Percentiles rank a stretch among this genome's conserved stretches.
Conservation (phyloP, 2,888 invertebrate species). For the Embidobia sp. region DNA sequence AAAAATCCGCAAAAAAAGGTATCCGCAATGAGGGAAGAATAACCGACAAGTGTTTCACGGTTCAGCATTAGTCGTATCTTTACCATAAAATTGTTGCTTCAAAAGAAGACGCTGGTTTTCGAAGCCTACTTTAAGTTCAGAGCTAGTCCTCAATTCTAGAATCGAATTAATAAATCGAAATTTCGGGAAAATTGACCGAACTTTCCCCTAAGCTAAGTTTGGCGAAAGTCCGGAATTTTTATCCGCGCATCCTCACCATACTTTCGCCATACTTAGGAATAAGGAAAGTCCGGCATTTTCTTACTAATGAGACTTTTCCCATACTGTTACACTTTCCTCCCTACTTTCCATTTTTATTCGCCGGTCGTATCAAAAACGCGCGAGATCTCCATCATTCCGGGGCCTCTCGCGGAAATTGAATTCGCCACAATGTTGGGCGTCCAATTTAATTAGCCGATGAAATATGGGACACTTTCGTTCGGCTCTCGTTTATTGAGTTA, state of each 20-base stretch:
- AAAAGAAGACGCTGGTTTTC: too few relatives aligned
- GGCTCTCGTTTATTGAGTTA: constrained; percentile 56
- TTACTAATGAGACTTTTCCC: constrained; percentile 64
- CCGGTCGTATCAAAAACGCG: neutral
- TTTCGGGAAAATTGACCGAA: constrained; percentile 31
- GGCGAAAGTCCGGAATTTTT: constrained; percentile 57
- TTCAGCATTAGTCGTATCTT: too few relatives aligned
- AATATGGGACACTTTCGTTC: constrained; percentile 65
- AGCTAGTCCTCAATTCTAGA: too few relatives aligned
- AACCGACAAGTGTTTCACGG: too few relatives aligned
- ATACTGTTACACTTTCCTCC: constrained; percentile 64
- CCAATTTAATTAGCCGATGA: constrained; percentile 43
- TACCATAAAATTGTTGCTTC: too few relatives aligned
- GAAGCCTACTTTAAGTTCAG: too few relatives aligned
- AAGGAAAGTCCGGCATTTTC: constrained; percentile 63
- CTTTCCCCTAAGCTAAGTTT: constrained; percentile 55
- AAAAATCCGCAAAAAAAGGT: too few relatives aligned
- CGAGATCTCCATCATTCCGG: constrained; percentile 9
- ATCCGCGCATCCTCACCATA: constrained; percentile 55
- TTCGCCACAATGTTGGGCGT: constrained; percentile 12
- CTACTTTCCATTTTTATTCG: constrained; percentile 65
- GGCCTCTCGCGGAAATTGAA: constrained; percentile 27
- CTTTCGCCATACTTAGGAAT: constrained; percentile 62
- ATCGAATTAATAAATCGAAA: too few relatives aligned
- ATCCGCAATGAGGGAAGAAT: too few relatives aligned